Percentiles rank a stretch among this genome's conserved stretches.
phyloP scores from a whole-genome alignment of 1,140 invertebrate genomes.

The Heterodera carotae region DNA sequence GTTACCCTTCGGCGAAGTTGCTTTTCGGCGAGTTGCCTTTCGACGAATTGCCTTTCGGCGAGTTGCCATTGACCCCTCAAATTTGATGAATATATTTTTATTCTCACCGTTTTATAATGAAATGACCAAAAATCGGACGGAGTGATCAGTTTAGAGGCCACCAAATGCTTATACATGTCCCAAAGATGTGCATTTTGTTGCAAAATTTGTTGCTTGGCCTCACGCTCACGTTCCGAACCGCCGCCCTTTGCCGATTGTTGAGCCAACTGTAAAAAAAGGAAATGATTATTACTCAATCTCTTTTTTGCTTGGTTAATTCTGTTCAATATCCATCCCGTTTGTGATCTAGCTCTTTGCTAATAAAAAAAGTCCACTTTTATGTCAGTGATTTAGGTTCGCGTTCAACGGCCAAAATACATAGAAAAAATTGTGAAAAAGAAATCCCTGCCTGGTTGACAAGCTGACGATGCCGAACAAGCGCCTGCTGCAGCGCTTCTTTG shows the following conservation, averaged over 20 bases:
- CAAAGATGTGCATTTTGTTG: slow-evolving; percentile 80
- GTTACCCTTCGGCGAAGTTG: too few relatives aligned
- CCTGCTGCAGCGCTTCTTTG: slow-evolving; percentile 85
- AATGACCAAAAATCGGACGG: slow-evolving; percentile 60
- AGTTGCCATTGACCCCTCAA: too few relatives aligned
- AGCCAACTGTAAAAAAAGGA: slow-evolving; percentile 46
- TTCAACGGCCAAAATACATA: too few relatives aligned
- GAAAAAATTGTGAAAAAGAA: background rate
- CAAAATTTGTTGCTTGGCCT: slow-evolving; percentile 82
- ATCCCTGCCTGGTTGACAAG: slow-evolving; percentile 82
- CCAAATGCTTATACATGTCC: slow-evolving; percentile 73
- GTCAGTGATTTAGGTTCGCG: too few relatives aligned
- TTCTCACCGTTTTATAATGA: slow-evolving; percentile 45
- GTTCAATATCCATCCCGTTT: too few relatives aligned
- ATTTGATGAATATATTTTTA: too few relatives aligned
- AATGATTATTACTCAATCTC: too few relatives aligned
- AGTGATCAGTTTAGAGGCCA: slow-evolving; percentile 57
- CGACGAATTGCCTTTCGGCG: too few relatives aligned
- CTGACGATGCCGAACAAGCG: slow-evolving; percentile 90
- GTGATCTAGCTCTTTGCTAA: too few relatives aligned
- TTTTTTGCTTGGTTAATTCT: too few relatives aligned
- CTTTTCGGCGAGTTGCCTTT: too few relatives aligned
- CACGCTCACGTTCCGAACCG: slow-evolving; percentile 57
- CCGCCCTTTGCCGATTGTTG: slow-evolving; percentile 69
- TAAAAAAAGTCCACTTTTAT: too few relatives aligned